These are phyloP conservation scores for Phalanger gymnotis DNA, from an alignment of 2,797 vertebrate genomes.

Conservation along the genomic window DNA sequence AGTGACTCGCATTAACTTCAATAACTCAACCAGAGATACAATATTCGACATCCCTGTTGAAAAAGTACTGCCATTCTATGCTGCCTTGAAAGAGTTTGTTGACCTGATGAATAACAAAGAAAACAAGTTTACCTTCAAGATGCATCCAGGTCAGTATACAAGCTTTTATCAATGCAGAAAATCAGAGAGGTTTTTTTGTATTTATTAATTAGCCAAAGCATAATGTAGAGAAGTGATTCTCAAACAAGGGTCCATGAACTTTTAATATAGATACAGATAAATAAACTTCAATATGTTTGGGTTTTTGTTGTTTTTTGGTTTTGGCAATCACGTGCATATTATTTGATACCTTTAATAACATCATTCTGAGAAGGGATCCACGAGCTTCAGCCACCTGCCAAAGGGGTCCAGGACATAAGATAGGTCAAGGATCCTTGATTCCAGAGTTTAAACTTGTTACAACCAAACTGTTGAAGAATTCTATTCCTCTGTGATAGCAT, in stretches of 20 bases:
- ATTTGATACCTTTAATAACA: neutral
- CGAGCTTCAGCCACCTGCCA: neutral
- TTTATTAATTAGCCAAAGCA: neutral
- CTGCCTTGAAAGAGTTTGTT: constrained; percentile 90
- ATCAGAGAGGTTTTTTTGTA: neutral
- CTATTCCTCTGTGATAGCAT: constrained; percentile 7
- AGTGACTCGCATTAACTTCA: constrained; percentile 91
- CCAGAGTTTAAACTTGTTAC: constrained; percentile 25
- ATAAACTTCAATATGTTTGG: neutral
- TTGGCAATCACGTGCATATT: neutral
- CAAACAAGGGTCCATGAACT: neutral
- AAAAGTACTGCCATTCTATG: constrained; percentile 93
- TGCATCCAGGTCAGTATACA: constrained; percentile 92
- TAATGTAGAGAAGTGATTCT: neutral
- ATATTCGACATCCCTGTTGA: constrained; percentile 91
- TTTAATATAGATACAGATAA: neutral
- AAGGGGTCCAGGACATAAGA: neutral
- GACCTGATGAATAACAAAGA: constrained; percentile 89
- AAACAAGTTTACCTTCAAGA: constrained; percentile 89
- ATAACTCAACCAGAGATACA: constrained; percentile 95
- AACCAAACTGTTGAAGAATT: neutral
- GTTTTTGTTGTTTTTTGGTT: neutral
- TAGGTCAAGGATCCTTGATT: neutral
- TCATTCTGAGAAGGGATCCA: neutral
- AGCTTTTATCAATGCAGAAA: constrained; percentile 37